These are phyloP conservation scores for Falco novaeseelandiae DNA, from an alignment of 2,797 vertebrate genomes.

Conservation along the genomic window DNA sequence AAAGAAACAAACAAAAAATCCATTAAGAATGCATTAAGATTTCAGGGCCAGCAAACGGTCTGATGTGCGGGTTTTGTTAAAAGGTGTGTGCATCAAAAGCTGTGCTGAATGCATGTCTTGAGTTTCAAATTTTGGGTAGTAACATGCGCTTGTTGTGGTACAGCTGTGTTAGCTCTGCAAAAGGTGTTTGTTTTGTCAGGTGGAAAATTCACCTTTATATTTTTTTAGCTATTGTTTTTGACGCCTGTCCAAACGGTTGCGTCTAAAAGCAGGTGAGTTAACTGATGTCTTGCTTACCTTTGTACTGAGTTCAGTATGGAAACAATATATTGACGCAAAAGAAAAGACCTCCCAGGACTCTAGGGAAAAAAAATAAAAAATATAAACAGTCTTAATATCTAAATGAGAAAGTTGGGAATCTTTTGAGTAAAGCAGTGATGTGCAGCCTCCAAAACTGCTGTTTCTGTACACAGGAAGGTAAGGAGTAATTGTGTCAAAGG, in stretches of 20 bases:
- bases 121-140: neutral
- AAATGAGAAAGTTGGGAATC: neutral
- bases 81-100: neutral
- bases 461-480: neutral
- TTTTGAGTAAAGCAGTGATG: neutral
- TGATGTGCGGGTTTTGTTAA: neutral
- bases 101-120: neutral
- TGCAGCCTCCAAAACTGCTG: neutral
- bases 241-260: neutral
- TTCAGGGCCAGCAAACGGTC: neutral
- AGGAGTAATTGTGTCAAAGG: neutral
- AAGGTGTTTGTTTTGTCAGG: neutral
- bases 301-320: neutral
- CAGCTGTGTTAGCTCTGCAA: neutral
- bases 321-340: neutral
- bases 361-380: neutral
- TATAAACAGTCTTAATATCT: neutral
- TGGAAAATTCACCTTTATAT: neutral
- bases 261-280: neutral
- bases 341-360: neutral
- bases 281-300: neutral
- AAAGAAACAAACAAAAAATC: neutral
- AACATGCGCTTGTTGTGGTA: neutral
- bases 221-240: neutral
- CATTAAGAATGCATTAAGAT: neutral